Evolutionary conservation across 1,140 invertebrate species (phyloP).

Genomic region (Lepidostoma basale): DNA sequence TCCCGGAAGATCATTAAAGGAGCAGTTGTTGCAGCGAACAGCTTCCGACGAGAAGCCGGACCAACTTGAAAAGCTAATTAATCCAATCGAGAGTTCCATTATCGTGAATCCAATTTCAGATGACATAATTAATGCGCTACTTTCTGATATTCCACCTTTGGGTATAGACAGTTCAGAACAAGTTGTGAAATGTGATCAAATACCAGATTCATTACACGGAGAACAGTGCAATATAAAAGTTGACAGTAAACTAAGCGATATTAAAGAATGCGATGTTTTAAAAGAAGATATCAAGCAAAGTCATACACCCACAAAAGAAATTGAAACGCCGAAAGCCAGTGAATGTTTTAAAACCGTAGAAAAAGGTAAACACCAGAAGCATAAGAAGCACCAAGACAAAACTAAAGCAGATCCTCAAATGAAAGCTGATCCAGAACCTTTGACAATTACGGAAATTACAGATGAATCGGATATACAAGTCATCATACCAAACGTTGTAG

Average conservation of each 20-base stretch:
- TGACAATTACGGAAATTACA: background rate
- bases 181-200: too few relatives aligned
- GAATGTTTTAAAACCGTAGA: conserved; percentile 25
- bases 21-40: background rate
- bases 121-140: conserved; percentile 26
- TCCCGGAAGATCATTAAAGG: background rate
- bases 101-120: conserved; percentile 24
- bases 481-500: background rate
- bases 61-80: background rate
- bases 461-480: conserved; percentile 7
- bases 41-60: background rate
- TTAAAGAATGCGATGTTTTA: background rate
- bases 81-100: background rate
- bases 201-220: background rate
- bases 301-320: background rate
- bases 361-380: conserved; percentile 14
- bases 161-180: too few relatives aligned
- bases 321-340: background rate
- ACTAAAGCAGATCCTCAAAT: background rate
- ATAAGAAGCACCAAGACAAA: conserved; percentile 26
- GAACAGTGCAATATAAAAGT: background rate
- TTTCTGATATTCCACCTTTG: conserved; percentile 29
- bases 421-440: background rate
- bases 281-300: background rate
- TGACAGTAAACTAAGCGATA: background rate